Conservation (phyloP, 1,140 invertebrate species). For the Neuroterus valhalla region DNA sequence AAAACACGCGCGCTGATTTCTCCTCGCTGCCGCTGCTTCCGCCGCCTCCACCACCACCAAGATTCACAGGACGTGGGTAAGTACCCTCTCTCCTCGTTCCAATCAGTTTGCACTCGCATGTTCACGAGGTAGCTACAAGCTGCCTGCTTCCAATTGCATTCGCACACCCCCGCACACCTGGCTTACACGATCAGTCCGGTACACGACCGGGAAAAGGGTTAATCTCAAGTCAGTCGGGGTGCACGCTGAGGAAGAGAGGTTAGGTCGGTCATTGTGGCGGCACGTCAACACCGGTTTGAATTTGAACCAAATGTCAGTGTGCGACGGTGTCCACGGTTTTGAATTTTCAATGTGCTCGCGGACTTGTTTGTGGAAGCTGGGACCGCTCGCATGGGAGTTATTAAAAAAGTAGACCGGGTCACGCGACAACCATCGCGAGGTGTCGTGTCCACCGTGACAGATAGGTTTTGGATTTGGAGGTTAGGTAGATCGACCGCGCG, state of each 20-base stretch:
- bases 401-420: conserved; percentile 15
- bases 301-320: conserved; percentile 53
- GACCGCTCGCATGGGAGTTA: conserved; percentile 20
- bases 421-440: conserved; percentile 43
- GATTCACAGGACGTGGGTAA: conserved; percentile 68
- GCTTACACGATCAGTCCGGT: conserved; percentile 57
- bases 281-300: conserved; percentile 57
- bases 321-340: conserved; percentile 26
- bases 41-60: conserved; percentile 61
- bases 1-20: conserved; percentile 58
- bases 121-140: conserved; percentile 70
- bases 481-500: conserved; percentile 64
- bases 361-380: conserved; percentile 15
- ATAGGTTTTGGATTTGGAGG: conserved; percentile 49
- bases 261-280: conserved; percentile 60
- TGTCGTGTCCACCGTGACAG: conserved; percentile 45
- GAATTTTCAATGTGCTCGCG: conserved; percentile 26
- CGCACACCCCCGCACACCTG: conserved; percentile 59
- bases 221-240: conserved; percentile 53
- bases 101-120: conserved; percentile 74
- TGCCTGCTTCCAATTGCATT: conserved; percentile 65
- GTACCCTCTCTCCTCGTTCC: conserved; percentile 69
- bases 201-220: conserved; percentile 46
- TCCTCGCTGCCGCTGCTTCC: conserved; percentile 50
- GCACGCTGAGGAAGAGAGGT: conserved; percentile 62